Evolutionary conservation across 1,140 invertebrate genomes (phyloP).

Genomic region (Tachypleus tridentatus): DNA sequence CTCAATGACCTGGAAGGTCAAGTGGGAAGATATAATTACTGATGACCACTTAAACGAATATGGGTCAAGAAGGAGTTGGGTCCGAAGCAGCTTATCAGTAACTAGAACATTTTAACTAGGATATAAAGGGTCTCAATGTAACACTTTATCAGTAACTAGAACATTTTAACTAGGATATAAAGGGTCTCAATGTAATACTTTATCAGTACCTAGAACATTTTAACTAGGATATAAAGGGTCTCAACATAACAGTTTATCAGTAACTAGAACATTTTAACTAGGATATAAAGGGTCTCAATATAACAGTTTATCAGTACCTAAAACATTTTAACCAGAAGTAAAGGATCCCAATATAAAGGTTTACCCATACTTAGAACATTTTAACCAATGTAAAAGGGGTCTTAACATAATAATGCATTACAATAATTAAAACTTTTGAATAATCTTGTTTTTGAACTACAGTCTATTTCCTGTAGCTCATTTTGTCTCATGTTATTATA

Average conservation of each 20-base stretch:
- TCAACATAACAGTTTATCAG: slow-evolving; percentile 15
- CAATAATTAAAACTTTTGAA: no score
- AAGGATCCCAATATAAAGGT: slow-evolving; percentile 10
- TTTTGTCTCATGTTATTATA: no score
- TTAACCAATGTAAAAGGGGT: no score
- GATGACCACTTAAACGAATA: slow-evolving; percentile 20
- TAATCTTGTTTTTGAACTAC: no score
- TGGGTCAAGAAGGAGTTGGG: slow-evolving; percentile 26
- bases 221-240: no score
- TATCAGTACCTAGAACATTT: slow-evolving; percentile 10
- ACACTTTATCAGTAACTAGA: slow-evolving; percentile 15
- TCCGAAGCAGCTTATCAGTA: slow-evolving; percentile 15
- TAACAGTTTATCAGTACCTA: slow-evolving; percentile 12
- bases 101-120: neutral
- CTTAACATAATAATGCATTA: no score
- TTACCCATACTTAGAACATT: neutral
- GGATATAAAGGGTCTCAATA: no score
- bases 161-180: no score
- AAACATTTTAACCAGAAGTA: no score
- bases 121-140: neutral
- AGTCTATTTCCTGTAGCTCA: no score
- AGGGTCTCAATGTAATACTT: slow-evolving; percentile 2
- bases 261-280: neutral
- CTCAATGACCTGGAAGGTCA: slow-evolving; percentile 89
- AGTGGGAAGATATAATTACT: slow-evolving; percentile 58